These are phyloP conservation scores for Lophotis ruficrista DNA, from an alignment of 2,113 vertebrate species.

Conservation along the genomic window DNA sequence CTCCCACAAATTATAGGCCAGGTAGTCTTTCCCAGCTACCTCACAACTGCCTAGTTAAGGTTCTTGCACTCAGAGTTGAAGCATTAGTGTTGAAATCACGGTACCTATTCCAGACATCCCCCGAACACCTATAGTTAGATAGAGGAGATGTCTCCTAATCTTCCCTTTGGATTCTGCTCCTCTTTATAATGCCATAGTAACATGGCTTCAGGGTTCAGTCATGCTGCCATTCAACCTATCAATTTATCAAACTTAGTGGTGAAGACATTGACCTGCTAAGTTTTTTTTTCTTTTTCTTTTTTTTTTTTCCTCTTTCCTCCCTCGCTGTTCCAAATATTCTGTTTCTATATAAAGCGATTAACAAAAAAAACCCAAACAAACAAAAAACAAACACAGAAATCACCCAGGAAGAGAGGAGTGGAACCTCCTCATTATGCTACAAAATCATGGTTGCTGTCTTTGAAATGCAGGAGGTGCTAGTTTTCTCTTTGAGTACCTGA, in stretches of 20 bases:
- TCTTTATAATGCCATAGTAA: not conserved
- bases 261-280: not conserved
- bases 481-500: not conserved
- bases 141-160: not conserved
- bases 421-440: not conserved
- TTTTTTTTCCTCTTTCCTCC: not conserved
- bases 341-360: not conserved
- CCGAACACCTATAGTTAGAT: not conserved
- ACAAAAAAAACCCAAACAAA: not conserved
- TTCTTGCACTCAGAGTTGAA: not conserved
- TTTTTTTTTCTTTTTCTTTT: not conserved
- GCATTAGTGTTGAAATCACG: not conserved
- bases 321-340: not conserved
- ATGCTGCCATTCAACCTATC: not conserved
- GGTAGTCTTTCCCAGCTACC: not conserved
- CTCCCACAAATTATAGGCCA: not conserved
- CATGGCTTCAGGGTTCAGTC: not conserved
- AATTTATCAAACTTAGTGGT: not conserved
- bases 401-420: not conserved
- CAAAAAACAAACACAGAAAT: not conserved
- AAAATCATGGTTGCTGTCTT: not conserved
- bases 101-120: fast-evolving
- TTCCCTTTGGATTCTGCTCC: not conserved
- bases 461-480: not conserved
- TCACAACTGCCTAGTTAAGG: not conserved